These are phyloP conservation scores for Anolis apletophallus DNA, from an alignment of 2,797 vertebrate genomes.

Conservation along the genomic window DNA sequence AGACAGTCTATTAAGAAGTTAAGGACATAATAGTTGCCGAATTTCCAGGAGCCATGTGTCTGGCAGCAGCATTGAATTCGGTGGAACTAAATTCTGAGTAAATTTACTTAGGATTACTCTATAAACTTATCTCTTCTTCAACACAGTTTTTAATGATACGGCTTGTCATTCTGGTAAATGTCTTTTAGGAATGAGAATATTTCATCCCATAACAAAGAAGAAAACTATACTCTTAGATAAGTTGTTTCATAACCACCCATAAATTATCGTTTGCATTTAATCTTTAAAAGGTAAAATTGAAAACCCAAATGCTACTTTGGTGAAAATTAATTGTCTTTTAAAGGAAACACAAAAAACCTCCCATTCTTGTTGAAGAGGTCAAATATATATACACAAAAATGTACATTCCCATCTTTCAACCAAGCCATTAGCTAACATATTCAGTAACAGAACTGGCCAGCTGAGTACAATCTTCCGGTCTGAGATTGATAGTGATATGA, in stretches of 20 bases:
- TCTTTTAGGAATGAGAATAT: neutral
- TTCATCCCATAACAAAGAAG: neutral
- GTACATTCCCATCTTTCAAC: neutral
- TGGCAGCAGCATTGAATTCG: neutral
- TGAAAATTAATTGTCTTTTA: neutral
- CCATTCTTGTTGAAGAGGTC: neutral
- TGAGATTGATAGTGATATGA: neutral
- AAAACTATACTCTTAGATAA: constrained; percentile 13
- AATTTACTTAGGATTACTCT: neutral
- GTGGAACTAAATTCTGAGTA: neutral
- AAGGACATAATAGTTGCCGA: neutral
- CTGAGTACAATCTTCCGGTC: neutral
- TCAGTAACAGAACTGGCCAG: neutral
- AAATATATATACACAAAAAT: neutral
- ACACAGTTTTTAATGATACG: neutral
- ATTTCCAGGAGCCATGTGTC: neutral
- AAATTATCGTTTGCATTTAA: constrained; percentile 6
- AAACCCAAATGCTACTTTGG: neutral
- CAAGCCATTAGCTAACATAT: neutral
- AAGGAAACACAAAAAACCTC: neutral
- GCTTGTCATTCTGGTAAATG: constrained; percentile 4
- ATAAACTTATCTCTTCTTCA: neutral
- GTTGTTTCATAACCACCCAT: constrained; percentile 9
- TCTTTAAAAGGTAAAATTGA: neutral
- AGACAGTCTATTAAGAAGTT: neutral